Evolutionary conservation across 2,113 vertebrate species (phyloP).

Genomic region (Smithornis capensis): DNA sequence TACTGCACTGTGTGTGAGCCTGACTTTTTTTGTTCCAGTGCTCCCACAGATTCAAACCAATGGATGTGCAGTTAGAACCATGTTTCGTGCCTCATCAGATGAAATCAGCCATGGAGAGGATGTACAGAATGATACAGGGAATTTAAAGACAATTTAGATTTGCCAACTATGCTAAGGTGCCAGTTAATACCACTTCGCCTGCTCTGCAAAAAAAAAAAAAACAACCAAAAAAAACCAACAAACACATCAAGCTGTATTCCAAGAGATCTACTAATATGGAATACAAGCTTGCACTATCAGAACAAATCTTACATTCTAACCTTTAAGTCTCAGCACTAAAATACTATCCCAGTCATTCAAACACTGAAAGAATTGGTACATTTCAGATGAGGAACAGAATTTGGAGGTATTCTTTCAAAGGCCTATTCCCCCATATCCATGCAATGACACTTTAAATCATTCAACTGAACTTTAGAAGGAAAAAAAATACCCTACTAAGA

Average conservation of each 20-base stretch:
- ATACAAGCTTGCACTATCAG: background rate
- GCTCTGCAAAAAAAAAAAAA: no score
- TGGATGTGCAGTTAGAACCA: background rate
- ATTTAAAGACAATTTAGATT: background rate
- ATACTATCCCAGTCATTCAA: background rate
- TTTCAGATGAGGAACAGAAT: background rate
- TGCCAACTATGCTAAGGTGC: background rate
- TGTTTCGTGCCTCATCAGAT: background rate
- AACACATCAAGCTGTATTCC: background rate
- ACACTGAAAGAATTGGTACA: background rate
- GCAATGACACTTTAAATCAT: background rate
- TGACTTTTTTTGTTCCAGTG: background rate
- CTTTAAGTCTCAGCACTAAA: background rate
- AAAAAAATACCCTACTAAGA: background rate
- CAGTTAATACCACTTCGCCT: background rate
- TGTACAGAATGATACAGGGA: rapidly evolving
- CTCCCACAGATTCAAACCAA: background rate
- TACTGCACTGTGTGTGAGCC: background rate
- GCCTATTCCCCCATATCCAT: background rate
- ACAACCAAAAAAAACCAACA: no score
- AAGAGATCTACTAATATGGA: background rate
- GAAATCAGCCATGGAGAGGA: background rate
- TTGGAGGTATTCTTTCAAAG: background rate
- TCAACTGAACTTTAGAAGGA: background rate
- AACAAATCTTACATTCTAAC: background rate